phyloP scores from a whole-genome alignment of 92 coral and sea anemone species.

The Actinostola sp. region DNA sequence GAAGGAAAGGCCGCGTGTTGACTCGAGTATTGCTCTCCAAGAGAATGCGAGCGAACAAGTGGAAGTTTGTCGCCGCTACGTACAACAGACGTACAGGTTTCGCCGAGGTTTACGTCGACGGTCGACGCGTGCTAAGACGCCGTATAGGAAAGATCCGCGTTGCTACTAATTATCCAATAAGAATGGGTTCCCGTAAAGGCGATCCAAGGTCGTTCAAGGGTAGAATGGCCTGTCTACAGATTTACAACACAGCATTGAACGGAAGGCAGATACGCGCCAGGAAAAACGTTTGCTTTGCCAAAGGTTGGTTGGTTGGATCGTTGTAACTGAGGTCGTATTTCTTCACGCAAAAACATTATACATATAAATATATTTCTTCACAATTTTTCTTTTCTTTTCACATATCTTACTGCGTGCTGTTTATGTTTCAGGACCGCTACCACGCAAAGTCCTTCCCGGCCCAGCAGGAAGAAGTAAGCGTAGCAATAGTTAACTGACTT shows the following conservation, averaged over 20 bases:
- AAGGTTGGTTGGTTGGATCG: conserved; percentile 56
- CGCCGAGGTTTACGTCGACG: conserved; percentile 65
- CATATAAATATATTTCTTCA: too few species aligned
- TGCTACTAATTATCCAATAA: conserved; percentile 72
- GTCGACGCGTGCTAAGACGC: conserved; percentile 40
- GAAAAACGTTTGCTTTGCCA: conserved; percentile 64
- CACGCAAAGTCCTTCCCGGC: conserved; percentile 9
- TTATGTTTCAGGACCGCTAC: conserved; percentile 17
- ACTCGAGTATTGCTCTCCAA: conserved; percentile 43
- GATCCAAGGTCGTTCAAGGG: conserved; percentile 67
- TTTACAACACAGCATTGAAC: conserved; percentile 69
- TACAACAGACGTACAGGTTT: conserved; percentile 57
- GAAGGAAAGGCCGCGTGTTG: conserved; percentile 50
- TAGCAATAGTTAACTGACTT: too few species aligned
- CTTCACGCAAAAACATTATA: too few species aligned
- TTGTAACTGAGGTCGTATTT: too few species aligned
- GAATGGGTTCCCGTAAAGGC: conserved; percentile 60
- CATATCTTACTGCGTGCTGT: background rate
- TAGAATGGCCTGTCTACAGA: conserved; percentile 71
- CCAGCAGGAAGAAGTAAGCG: conserved; percentile 34
- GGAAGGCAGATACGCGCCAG: conserved; percentile 46
- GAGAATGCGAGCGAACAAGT: conserved; percentile 49
- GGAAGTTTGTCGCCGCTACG: conserved; percentile 67
- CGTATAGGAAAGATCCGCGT: conserved; percentile 54
- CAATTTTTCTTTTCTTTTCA: background rate